These are phyloP conservation scores for Lacerta viridis DNA, from an alignment of 2,797 vertebrate genomes.

Conservation along the genomic window DNA sequence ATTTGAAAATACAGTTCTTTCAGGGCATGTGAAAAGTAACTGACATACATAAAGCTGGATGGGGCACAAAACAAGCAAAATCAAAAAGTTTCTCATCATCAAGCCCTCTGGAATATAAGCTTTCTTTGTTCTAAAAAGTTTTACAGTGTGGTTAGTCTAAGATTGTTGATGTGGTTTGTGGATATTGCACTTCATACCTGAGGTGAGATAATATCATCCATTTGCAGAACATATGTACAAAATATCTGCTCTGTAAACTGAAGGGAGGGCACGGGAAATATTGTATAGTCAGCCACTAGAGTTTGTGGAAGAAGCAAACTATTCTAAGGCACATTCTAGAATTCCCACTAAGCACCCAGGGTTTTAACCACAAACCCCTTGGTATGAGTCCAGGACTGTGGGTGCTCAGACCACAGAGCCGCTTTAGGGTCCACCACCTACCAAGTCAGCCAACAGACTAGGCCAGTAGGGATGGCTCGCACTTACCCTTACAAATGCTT, in stretches of 20 bases:
- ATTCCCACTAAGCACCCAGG: not conserved
- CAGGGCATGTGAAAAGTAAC: not conserved
- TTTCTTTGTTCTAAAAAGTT: not conserved
- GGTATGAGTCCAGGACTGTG: not conserved
- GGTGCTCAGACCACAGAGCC: not conserved
- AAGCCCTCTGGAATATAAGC: not conserved
- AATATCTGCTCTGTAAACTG: not conserved
- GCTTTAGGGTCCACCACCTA: not conserved
- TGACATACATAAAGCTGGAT: not conserved
- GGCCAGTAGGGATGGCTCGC: not conserved
- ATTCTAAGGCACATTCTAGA: not conserved
- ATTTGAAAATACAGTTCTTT: not conserved
- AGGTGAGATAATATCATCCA: constrained; percentile 9
- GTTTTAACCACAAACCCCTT: not conserved
- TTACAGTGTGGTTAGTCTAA: constrained; percentile 18
- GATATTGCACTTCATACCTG: constrained; percentile 6
- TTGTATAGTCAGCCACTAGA: not conserved
- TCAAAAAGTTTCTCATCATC: not conserved
- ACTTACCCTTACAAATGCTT: not conserved
- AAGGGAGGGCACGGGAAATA: not conserved
- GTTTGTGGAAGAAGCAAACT: rapidly evolving
- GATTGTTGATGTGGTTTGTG: constrained; percentile 11
- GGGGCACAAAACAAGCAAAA: not conserved
- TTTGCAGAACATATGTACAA: constrained; percentile 13
- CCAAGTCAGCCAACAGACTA: not conserved